A percentile compares a stretch with the other conserved stretches of the same genome.
Evolutionary conservation across 2,113 vertebrate species (phyloP).

Genomic region (Dascyllus trimaculatus): DNA sequence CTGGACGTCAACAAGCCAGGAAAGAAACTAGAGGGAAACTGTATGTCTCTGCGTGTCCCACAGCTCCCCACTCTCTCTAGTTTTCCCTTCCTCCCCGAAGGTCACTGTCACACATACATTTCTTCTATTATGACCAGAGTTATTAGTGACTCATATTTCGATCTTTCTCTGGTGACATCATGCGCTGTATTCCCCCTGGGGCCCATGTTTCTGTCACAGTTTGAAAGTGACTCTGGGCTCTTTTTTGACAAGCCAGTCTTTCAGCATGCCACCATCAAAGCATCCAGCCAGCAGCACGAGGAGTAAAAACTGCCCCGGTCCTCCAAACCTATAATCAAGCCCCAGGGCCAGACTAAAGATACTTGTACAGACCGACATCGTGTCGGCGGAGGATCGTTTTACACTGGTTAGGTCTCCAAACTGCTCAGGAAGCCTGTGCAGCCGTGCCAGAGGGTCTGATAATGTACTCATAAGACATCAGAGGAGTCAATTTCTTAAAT

Average conservation of each 20-base stretch:
- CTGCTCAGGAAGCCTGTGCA: conserved; percentile 13
- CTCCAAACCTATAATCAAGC: conserved; percentile 65
- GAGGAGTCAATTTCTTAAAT: conserved; percentile 18
- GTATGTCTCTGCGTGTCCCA: conserved; percentile 4
- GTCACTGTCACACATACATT: conserved; percentile 17
- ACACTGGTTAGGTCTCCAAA: conserved; percentile 22
- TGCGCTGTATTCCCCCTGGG: conserved; percentile 39
- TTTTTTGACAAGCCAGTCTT: conserved; percentile 37
- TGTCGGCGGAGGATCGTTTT: conserved; percentile 47
- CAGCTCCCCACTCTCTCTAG: conserved; percentile 2
- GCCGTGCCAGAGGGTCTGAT: conserved; percentile 10
- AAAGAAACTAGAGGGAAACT: conserved; percentile 25
- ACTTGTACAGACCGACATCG: conserved; percentile 32
- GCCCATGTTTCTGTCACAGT: conserved; percentile 51
- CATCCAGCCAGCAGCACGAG: background rate
- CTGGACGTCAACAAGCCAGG: conserved; percentile 24
- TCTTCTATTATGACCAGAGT: conserved; percentile 40
- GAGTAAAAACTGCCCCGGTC: conserved; percentile 27
- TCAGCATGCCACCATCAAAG: conserved; percentile 48
- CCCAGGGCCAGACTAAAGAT: conserved; percentile 58
- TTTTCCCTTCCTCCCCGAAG: conserved; percentile 12
- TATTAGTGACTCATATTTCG: conserved; percentile 61
- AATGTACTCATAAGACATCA: conserved; percentile 22
- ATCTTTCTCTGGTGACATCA: conserved; percentile 69
- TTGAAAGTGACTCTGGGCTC: conserved; percentile 42